Conservation (phyloP, 2,797 vertebrate species). For the Hippoglossus hippoglossus region DNA sequence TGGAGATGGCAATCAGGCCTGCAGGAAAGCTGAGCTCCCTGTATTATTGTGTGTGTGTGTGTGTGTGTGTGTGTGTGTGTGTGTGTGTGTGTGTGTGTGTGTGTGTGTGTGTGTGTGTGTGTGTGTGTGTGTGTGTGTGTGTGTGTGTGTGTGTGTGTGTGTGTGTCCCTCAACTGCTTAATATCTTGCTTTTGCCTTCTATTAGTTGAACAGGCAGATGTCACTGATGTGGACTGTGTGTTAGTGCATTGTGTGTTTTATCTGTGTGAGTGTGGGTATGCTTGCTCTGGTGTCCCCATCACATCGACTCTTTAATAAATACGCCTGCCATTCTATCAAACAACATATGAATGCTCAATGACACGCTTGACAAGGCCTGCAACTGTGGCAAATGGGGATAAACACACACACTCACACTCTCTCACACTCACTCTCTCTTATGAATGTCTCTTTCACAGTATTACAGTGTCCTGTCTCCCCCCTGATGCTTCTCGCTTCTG, state of each 20-base stretch:
- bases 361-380: constrained; percentile 79
- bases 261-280: constrained; percentile 13
- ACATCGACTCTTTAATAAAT: constrained; percentile 81
- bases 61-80: no score
- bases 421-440: constrained; percentile 16
- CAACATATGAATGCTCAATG: constrained; percentile 79
- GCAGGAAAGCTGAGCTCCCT: constrained; percentile 60
- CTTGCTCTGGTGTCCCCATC: constrained; percentile 63
- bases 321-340: constrained; percentile 74
- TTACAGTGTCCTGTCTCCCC: constrained; percentile 52
- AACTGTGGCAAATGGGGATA: constrained; percentile 59
- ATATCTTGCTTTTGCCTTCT: constrained; percentile 76
- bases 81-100: no score
- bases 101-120: constrained; percentile 20
- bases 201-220: constrained; percentile 79
- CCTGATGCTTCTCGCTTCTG: constrained; percentile 32
- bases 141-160: constrained; percentile 11
- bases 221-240: constrained; percentile 69
- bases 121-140: constrained; percentile 30
- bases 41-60: constrained; percentile 19
- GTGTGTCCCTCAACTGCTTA: constrained; percentile 51
- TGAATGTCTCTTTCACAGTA: constrained; percentile 61
- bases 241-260: constrained; percentile 52
- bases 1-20: constrained; percentile 83
- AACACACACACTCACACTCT: constrained; percentile 8